A percentile compares a stretch with the other conserved stretches of the same genome.
Conservation (phyloP, 2,888 invertebrate species). For the Trissolcus brochymenae region DNA sequence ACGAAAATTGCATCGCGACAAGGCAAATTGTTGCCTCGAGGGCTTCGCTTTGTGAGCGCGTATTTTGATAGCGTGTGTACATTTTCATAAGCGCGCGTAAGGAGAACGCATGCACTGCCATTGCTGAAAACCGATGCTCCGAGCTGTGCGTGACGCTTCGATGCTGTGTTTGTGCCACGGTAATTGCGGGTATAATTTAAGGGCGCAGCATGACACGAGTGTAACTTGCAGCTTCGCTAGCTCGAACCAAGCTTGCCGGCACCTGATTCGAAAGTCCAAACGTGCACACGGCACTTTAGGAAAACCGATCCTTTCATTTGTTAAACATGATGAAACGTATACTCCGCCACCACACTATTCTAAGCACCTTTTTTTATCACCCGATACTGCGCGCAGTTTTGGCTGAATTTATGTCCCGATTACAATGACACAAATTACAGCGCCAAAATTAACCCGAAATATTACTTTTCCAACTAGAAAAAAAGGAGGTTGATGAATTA, state of each 20-base stretch:
- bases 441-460: too few species aligned
- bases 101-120: conserved; percentile 30
- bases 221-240: conserved; percentile 58
- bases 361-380: conserved; percentile 10
- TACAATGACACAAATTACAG: too few species aligned
- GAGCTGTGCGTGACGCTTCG: conserved; percentile 49
- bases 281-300: conserved; percentile 66
- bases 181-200: conserved; percentile 73
- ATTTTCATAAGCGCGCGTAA: conserved; percentile 50
- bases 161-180: conserved; percentile 59
- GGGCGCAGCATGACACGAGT: conserved; percentile 66
- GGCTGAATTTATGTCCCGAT: not conserved
- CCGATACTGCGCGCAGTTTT: not conserved
- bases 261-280: conserved; percentile 43
- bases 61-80: conserved; percentile 42
- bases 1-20: conserved; percentile 35
- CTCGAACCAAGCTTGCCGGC: conserved; percentile 50
- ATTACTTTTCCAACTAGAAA: not conserved
- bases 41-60: conserved; percentile 42
- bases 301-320: conserved; percentile 68
- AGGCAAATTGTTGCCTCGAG: conserved; percentile 48
- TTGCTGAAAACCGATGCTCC: conserved; percentile 34
- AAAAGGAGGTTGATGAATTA: not conserved
- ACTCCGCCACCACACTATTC: conserved; percentile 61
- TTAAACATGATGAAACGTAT: conserved; percentile 63